Percentiles rank a stretch among this genome's conserved stretches.
Evolutionary conservation across 1,140 invertebrate species (phyloP).

Genomic region (Drosophila saltans): DNA sequence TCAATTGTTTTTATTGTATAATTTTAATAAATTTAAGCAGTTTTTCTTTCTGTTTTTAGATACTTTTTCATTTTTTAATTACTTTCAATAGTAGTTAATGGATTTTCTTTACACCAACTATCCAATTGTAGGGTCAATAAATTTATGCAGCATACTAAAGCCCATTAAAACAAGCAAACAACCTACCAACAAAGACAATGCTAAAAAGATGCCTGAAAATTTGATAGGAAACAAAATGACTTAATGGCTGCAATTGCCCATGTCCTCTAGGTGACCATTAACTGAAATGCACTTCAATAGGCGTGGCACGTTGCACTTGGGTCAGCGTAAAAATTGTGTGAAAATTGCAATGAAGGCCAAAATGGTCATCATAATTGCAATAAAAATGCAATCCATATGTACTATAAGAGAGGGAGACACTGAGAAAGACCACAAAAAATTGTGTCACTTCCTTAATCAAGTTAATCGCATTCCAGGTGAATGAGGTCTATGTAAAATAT

Average conservation of each 20-base stretch:
- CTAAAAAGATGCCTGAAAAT: slow-evolving; percentile 81
- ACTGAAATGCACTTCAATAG: slow-evolving; percentile 45
- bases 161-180: background rate
- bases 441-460: slow-evolving; percentile 32
- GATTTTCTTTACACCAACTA: background rate
- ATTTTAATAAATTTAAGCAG: too few species aligned
- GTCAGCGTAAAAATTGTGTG: slow-evolving; percentile 41
- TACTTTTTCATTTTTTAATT: background rate
- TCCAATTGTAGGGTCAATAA: background rate
- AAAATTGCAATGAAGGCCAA: slow-evolving; percentile 12
- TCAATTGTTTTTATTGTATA: too few species aligned
- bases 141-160: background rate
- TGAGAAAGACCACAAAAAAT: slow-evolving; percentile 28
- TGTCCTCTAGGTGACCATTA: slow-evolving; percentile 2
- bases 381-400: slow-evolving; percentile 24
- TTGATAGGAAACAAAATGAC: slow-evolving; percentile 80
- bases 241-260: slow-evolving; percentile 75
- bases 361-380: slow-evolving; percentile 60
- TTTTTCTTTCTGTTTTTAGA: background rate
- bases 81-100: background rate
- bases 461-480: slow-evolving; percentile 39
- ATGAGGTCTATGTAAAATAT: background rate
- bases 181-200: slow-evolving; percentile 37
- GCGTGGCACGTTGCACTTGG: slow-evolving; percentile 43
- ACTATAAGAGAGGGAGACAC: background rate